Percentiles rank a stretch among this genome's conserved stretches.
These are phyloP conservation scores for Hirtodrosophila alboralis DNA, from an alignment of 2,888 invertebrate species.

Conservation along the genomic window DNA sequence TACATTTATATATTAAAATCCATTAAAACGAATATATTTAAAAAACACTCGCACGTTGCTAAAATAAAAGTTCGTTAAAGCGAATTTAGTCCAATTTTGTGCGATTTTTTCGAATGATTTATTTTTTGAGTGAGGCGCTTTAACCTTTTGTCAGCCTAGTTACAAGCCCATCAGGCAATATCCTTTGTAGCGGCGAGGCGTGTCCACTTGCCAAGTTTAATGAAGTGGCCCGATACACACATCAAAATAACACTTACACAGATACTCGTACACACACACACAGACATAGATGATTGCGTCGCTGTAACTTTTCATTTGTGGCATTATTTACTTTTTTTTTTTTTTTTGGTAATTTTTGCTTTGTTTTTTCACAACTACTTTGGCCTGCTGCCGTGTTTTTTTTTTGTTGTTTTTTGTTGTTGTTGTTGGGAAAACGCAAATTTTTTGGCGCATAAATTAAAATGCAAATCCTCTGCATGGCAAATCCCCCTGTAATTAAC, in stretches of 20 bases:
- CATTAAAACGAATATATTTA: too few relatives aligned
- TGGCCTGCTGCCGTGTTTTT: slow-evolving; percentile 34
- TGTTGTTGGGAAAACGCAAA: slow-evolving; percentile 53
- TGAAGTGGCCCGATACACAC: slow-evolving; percentile 37
- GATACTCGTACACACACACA: slow-evolving; percentile 16
- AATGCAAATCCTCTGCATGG: slow-evolving; percentile 81
- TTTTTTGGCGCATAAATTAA: slow-evolving; percentile 79
- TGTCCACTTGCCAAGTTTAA: slow-evolving; percentile 37
- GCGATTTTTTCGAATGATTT: too few relatives aligned
- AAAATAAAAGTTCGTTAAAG: too few relatives aligned
- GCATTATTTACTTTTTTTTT: slow-evolving; percentile 41
- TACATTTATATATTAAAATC: too few relatives aligned
- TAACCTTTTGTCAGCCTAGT: background rate
- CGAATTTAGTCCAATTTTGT: too few relatives aligned
- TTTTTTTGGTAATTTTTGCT: slow-evolving; percentile 36
- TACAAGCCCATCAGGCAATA: slow-evolving; percentile 37
- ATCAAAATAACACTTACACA: slow-evolving; percentile 14
- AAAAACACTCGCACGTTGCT: too few relatives aligned
- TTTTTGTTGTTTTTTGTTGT: slow-evolving; percentile 11
- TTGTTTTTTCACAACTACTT: slow-evolving; percentile 51
- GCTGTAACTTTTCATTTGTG: slow-evolving; percentile 67
- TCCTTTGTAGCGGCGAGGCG: slow-evolving; percentile 40
- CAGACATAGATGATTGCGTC: slow-evolving; percentile 49
- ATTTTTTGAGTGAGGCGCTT: too few relatives aligned
- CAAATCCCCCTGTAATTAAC: slow-evolving; percentile 83